Conservation (phyloP, 2,797 vertebrate genomes). For the Siniperca obscura region DNA sequence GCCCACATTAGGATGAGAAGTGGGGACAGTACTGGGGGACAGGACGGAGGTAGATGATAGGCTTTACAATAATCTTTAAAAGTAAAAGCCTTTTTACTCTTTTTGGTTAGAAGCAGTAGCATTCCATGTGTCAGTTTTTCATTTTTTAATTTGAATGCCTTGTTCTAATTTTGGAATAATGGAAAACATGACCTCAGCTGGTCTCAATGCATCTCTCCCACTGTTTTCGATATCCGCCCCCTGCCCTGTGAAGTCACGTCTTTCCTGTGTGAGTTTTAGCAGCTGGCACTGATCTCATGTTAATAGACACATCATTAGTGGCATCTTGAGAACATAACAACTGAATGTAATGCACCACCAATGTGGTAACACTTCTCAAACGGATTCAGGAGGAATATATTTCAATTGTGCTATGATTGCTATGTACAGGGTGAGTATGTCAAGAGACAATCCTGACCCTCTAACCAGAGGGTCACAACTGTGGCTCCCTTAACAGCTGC, state of each 20-base stretch:
- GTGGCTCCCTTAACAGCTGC: neutral
- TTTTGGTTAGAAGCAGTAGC: constrained; percentile 13
- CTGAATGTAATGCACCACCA: constrained; percentile 10
- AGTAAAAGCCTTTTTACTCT: neutral
- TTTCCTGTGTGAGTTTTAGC: constrained; percentile 58
- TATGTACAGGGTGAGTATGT: neutral
- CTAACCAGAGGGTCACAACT: constrained; percentile 17
- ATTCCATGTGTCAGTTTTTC: neutral
- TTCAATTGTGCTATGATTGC: neutral
- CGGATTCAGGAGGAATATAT: neutral
- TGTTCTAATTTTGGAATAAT: constrained; percentile 30
- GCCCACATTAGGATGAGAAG: neutral
- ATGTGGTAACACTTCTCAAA: constrained; percentile 6
- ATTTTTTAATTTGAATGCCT: constrained; percentile 27
- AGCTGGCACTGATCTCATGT: constrained; percentile 24
- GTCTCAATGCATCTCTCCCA: constrained; percentile 24
- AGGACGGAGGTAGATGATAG: neutral
- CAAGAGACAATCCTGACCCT: neutral
- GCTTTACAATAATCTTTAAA: neutral
- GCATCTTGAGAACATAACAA: constrained; percentile 23
- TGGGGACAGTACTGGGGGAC: neutral
- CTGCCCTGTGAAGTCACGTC: constrained; percentile 11
- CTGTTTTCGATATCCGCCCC: constrained; percentile 31
- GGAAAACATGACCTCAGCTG: constrained; percentile 49
- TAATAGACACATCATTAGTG: constrained; percentile 16